Conservation (phyloP, 2,888 invertebrate species). For the Drosophila longiperda region DNA sequence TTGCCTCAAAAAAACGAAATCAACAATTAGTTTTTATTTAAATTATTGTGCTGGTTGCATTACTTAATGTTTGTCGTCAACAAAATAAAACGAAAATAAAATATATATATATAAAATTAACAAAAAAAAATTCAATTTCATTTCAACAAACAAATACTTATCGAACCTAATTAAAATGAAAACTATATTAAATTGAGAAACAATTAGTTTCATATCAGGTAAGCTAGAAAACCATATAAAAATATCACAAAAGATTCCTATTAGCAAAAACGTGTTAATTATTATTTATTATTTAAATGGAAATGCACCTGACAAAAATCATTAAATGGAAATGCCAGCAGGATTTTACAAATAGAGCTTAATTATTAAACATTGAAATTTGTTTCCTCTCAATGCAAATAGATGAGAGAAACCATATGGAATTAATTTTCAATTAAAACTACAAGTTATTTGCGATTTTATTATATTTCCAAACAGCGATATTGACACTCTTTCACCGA, state of each 20-base stretch:
- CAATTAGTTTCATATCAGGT: not conserved
- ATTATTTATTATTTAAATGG: not conserved
- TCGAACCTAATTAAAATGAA: not conserved
- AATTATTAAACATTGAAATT: not conserved
- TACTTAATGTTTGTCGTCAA: constrained; percentile 13
- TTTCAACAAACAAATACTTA: not conserved
- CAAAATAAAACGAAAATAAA: not conserved
- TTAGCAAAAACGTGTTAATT: not conserved
- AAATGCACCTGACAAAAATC: not conserved
- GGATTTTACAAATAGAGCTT: not conserved
- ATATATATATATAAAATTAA: not conserved
- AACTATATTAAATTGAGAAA: not conserved
- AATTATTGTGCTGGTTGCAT: constrained; percentile 8
- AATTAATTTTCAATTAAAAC: not conserved
- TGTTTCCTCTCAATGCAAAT: not conserved
- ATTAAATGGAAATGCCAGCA: not conserved
- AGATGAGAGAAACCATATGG: not conserved
- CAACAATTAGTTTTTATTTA: constrained; percentile 9
- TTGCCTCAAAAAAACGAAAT: constrained; percentile 23
- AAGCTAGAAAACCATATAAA: too few species aligned
- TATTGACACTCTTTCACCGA: not conserved
- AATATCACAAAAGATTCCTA: not conserved
- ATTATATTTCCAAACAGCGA: not conserved
- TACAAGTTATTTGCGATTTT: not conserved
- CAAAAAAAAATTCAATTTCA: not conserved